Conservation (phyloP, 2,888 invertebrate species). For the Philereme vetulata region DNA sequence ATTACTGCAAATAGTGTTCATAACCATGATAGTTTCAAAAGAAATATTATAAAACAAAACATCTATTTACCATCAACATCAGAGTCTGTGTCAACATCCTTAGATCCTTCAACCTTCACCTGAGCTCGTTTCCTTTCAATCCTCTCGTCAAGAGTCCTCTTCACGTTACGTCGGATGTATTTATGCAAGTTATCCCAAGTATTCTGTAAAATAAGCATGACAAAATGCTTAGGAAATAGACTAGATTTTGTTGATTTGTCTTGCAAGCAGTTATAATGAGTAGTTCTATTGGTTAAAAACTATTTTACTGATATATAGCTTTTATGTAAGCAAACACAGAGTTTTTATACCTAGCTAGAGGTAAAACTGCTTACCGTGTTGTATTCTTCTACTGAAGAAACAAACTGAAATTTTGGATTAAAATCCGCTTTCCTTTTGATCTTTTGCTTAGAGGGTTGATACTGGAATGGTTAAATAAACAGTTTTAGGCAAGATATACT, state of each 20-base stretch:
- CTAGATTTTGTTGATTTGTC: background rate
- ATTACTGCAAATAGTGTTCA: too few species aligned
- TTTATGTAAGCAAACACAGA: background rate
- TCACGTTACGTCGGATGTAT: constrained; percentile 91
- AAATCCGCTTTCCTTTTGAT: constrained; percentile 89
- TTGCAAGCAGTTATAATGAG: background rate
- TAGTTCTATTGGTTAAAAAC: too few species aligned
- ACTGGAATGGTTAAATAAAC: constrained; percentile 78
- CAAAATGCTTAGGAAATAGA: background rate
- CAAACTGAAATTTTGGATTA: constrained; percentile 92
- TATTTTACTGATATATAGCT: too few species aligned
- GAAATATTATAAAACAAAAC: background rate
- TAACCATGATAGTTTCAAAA: background rate
- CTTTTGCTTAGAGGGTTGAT: constrained; percentile 92
- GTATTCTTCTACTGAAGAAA: constrained; percentile 90
- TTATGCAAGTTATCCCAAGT: constrained; percentile 92
- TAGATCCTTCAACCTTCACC: constrained; percentile 70
- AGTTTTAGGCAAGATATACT: background rate
- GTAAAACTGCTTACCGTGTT: constrained; percentile 78
- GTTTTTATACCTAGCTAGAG: background rate
- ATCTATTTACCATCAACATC: constrained; percentile 66
- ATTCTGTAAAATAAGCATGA: constrained; percentile 73
- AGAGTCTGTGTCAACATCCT: constrained; percentile 79
- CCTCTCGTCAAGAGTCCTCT: constrained; percentile 93
- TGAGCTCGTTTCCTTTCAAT: constrained; percentile 84